These are phyloP conservation scores for Cacoxenus indagator DNA, from an alignment of 2,888 invertebrate genomes.

Conservation along the genomic window DNA sequence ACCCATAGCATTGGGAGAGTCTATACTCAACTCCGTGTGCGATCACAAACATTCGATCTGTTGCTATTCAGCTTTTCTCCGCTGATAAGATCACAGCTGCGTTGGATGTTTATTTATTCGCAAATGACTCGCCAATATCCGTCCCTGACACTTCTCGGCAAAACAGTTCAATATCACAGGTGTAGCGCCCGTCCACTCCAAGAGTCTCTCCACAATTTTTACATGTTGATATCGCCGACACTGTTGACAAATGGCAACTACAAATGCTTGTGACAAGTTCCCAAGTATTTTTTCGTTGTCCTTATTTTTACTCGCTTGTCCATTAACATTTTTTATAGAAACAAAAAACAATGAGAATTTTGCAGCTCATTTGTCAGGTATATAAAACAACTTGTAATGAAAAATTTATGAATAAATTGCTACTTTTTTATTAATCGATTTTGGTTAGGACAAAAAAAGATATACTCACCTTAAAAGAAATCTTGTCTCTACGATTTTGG, in stretches of 20 bases:
- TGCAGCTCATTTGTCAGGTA: no score
- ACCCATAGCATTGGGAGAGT: background rate
- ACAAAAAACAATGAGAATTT: background rate
- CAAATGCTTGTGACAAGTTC: conserved; percentile 70
- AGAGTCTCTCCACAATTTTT: background rate
- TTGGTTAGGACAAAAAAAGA: no score
- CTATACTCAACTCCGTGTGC: background rate
- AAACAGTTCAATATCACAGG: background rate
- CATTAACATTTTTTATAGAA: background rate
- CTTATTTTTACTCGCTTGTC: background rate
- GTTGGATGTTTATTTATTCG: background rate
- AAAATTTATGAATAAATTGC: no score
- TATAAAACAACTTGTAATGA: no score
- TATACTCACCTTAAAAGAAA: no score
- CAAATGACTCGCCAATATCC: background rate
- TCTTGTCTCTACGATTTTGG: no score
- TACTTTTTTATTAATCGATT: no score
- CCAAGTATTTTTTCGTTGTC: conserved; percentile 58
- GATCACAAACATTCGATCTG: background rate
- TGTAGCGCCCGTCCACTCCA: background rate
- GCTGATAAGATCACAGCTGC: conserved; percentile 7
- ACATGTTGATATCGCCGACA: conserved; percentile 9
- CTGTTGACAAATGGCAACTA: conserved; percentile 69
- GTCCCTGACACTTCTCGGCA: conserved; percentile 36
- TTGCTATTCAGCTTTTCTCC: no score